Evolutionary conservation across 2,888 invertebrate species (phyloP).

Genomic region (Thumatha senex): DNA sequence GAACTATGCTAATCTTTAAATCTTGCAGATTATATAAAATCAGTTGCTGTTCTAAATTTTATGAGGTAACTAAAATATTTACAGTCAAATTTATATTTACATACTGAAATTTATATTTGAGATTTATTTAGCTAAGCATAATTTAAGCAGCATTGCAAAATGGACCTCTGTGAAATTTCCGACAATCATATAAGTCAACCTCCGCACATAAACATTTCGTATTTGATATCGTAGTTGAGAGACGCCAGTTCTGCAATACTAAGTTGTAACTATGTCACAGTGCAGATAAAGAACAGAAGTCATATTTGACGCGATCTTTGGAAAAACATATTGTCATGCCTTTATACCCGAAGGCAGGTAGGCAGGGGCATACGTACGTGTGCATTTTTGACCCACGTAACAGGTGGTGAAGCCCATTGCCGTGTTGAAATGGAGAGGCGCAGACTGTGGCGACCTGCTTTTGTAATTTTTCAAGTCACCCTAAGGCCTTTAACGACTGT

Average conservation of each 20-base stretch:
- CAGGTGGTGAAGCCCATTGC: too few species aligned
- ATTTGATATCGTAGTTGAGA: slow-evolving; percentile 6
- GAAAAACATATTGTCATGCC: too few species aligned
- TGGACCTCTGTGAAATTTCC: neutral
- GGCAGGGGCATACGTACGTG: too few species aligned
- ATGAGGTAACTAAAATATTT: neutral
- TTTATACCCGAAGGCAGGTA: too few species aligned
- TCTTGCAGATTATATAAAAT: too few species aligned
- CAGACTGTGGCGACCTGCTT: too few species aligned
- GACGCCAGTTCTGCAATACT: slow-evolving; percentile 22
- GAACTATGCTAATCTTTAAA: too few species aligned
- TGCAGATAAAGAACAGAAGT: neutral
- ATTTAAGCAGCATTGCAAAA: neutral
- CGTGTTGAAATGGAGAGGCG: too few species aligned
- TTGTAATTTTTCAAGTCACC: too few species aligned
- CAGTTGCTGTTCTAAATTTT: neutral
- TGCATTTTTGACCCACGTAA: too few species aligned
- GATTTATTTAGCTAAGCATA: neutral
- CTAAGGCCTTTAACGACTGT: too few species aligned
- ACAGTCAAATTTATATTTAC: neutral
- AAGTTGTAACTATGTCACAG: slow-evolving; percentile 10
- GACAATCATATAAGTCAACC: slow-evolving; percentile 11
- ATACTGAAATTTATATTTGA: neutral
- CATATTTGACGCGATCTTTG: too few species aligned
- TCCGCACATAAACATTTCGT: slow-evolving; percentile 13